phyloP scores from a whole-genome alignment of 92 coral and sea anemone genomes.

The Epizoanthus rinbou region DNA sequence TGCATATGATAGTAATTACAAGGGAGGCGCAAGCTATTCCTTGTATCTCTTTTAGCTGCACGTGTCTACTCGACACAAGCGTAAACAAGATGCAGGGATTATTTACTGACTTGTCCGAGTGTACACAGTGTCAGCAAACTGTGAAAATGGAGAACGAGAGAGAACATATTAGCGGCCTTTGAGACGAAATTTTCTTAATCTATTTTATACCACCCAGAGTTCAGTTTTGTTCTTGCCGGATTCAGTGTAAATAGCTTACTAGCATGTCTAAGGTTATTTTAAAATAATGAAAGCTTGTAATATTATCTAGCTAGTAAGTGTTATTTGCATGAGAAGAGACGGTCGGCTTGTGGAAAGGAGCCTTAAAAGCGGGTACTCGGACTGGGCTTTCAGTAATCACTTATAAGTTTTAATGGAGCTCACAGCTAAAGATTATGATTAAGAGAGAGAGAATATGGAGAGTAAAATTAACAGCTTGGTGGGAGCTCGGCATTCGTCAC shows the following conservation, averaged over 20 bases:
- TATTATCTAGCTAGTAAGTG: slow-evolving; percentile 1
- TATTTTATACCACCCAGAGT: slow-evolving; percentile 41
- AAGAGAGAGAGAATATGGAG: slow-evolving; percentile 20
- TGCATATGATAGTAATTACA: slow-evolving; percentile 35
- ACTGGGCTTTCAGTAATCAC: slow-evolving; percentile 13
- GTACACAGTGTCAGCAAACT: slow-evolving; percentile 43
- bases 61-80: slow-evolving; percentile 27
- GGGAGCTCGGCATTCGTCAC: slow-evolving; percentile 27
- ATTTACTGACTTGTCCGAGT: slow-evolving; percentile 25
- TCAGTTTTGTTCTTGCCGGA: slow-evolving; percentile 34
- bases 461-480: slow-evolving; percentile 39
- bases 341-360: slow-evolving; percentile 33
- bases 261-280: slow-evolving; percentile 26
- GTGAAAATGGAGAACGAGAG: slow-evolving; percentile 19
- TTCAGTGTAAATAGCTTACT: slow-evolving; percentile 38
- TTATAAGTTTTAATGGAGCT: slow-evolving; percentile 30
- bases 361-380: slow-evolving; percentile 16
- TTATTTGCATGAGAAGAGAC: slow-evolving; percentile 37
- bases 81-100: slow-evolving; percentile 32
- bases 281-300: slow-evolving; percentile 31
- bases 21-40: slow-evolving; percentile 7
- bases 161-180: slow-evolving; percentile 19
- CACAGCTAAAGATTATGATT: slow-evolving; percentile 29
- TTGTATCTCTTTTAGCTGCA: slow-evolving; percentile 27
- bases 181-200: slow-evolving; percentile 33